Evolutionary conservation across 2,888 invertebrate genomes (phyloP), one percentile per base, ranked within the genome.

Genomic region (Caenorhabditis zanzibari): DNA sequence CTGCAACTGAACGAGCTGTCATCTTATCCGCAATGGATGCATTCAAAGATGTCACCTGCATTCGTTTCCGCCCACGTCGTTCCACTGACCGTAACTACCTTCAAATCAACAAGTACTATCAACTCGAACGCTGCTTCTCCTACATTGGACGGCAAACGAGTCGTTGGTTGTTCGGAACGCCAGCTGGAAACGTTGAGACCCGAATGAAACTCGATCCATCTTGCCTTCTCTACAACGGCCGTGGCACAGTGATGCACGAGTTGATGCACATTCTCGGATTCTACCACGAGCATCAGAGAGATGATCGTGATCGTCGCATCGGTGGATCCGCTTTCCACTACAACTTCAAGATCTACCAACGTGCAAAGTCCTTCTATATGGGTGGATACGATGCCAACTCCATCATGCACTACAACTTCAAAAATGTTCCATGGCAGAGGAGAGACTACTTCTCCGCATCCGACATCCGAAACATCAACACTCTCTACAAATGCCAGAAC

Each of bases 401-500:
- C n/a, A 87, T 87, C 64, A 87, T 87, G 87, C 87, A 87, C 74
- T 87, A 87, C 85, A 87, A 87, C 71, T 86, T 87, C 73, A 58
- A 19, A 5, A 83, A 73, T 26, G 80, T 87, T 41, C 82, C 84
- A 58, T 83, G 85, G 77, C 64, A 77, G 19, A 54, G 69, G 44
- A 66, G 87, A 58, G 71, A 68, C 38, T 73, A 83, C 44, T 87
- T 87, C 83, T 82, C 82, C 12, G 26, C 82, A 16, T 63, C 74
- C n/a, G 87, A 87, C 47, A 87, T 86, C 59, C 61, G 59, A 14
- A 66, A 85, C 49, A 77, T 87, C 72, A 87, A 87, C 61, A 68
- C 71, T n/a, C 73, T 87, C n/a, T 87, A 87, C 77, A 77, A 83
- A n/a, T 87, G 87, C 61, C 61, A 72, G 24, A 77, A 76, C 44